Percentiles rank a stretch among this genome's conserved stretches.
Evolutionary conservation across 1,140 invertebrate species (phyloP).

Genomic region (Neodiprion fabricii): DNA sequence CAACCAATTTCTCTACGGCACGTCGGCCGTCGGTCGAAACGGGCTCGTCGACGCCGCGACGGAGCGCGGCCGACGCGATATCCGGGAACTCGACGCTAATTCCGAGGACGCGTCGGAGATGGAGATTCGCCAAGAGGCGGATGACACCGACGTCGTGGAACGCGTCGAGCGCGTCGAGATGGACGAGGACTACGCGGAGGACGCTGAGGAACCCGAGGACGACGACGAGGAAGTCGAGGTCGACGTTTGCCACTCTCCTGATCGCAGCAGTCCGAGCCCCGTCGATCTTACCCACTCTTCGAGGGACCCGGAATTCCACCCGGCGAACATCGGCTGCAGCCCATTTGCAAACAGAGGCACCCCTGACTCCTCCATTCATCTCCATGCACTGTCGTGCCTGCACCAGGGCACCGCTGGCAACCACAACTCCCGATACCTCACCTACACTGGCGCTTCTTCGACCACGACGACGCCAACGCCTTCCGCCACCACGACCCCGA

Average conservation of each 20-base stretch:
- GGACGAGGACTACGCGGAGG: conserved; percentile 37
- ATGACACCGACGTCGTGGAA: too few relatives aligned
- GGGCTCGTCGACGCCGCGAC: neutral
- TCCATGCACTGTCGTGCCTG: conserved; percentile 30
- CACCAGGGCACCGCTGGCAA: neutral
- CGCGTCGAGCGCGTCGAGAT: conserved; percentile 28
- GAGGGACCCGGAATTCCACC: conserved; percentile 30
- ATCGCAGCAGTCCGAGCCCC: conserved; percentile 54
- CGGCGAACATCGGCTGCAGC: conserved; percentile 42
- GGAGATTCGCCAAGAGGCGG: conserved; percentile 35
- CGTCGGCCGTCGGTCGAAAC: neutral
- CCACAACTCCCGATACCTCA: neutral
- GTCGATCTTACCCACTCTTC: conserved; percentile 57
- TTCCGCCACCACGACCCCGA: neutral
- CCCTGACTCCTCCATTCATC: conserved; percentile 32
- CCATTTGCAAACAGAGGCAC: conserved; percentile 36
- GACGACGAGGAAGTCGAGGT: conserved; percentile 52
- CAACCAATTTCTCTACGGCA: neutral
- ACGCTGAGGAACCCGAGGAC: conserved; percentile 39
- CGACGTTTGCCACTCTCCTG: conserved; percentile 45
- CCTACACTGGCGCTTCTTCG: neutral
- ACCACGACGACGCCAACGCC: conserved; percentile 6
- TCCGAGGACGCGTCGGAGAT: conserved; percentile 22
- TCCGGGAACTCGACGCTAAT: too few relatives aligned
- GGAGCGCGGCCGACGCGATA: neutral